Base-by-base conservation (phyloP, 1,140 invertebrate species). In the Lucilia cuprina region DNA sequence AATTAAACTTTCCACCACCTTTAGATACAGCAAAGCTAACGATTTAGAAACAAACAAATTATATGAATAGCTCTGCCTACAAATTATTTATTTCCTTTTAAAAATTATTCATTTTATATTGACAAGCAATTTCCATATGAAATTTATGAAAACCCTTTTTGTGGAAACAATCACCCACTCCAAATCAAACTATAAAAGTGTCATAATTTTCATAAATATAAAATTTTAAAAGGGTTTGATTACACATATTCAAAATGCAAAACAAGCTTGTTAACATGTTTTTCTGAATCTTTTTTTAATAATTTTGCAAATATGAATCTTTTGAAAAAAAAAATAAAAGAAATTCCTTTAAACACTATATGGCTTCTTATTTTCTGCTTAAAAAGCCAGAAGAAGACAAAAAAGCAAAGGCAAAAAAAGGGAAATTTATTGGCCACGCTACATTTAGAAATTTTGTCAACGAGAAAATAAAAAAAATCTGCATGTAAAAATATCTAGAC, bases 371-470 rank as follows among this genome's bases (percentile, higher is more conserved):
- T 55, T 55, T 55, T 55, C 4, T 55, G 4, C 12, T 55, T 55
- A 14, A n/a, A 55, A 55, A 41, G 41, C 14, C n/a, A 70, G 65
- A 1, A 21, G n/a, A 70, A 70, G 65, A 70, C n/a, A 21, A 49
- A 25, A 80, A 30, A 35, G 25, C 25, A 30, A 30, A 3, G 70
- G 21, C 5, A 41, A 4, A 41, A 78, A 35, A 47, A n/a, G 21
- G 77, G 41, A 80, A 80, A 80, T 80, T 80, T 80, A 80, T 80
- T 80, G 77, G 77, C 77, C 19, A 80, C 77, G 77, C n/a, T 80
- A 80, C 77, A 80, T 80, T 80, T 80, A 80, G 77, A 80, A 80
- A 80, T 80, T 80, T 80, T 80, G 47, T 80, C 77, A 80, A 80
- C 34, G 77, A 21, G 41, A 49, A 49, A 49, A 49, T 41, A 41